phyloP scores from a whole-genome alignment of 2,888 invertebrate genomes.

The Nowickia ferox region DNA sequence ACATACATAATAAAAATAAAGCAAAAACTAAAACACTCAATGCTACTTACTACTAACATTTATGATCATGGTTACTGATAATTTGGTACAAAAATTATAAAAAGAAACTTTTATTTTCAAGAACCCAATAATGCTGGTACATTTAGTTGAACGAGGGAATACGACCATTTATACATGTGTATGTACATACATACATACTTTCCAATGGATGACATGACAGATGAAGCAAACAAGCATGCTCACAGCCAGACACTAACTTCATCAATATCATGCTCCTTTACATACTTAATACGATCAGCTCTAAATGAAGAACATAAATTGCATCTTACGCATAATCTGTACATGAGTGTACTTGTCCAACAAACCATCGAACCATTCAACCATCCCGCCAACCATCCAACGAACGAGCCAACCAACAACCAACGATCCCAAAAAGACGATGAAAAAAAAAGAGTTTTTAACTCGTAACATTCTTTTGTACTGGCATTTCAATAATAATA shows the following conservation, averaged over 20 bases:
- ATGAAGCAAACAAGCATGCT: constrained; percentile 78
- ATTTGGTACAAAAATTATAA: constrained; percentile 47
- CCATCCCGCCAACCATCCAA: constrained; percentile 34
- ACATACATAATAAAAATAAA: constrained; percentile 11
- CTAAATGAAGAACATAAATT: constrained; percentile 54
- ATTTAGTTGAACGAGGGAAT: constrained; percentile 35
- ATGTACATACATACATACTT: constrained; percentile 43
- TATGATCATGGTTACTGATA: constrained; percentile 81
- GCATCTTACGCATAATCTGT: constrained; percentile 69
- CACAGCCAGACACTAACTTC: constrained; percentile 77
- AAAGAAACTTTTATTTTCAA: constrained; percentile 26
- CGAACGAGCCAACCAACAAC: constrained; percentile 43
- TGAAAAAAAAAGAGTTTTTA: constrained; percentile 28
- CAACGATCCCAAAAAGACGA: constrained; percentile 37
- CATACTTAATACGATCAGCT: constrained; percentile 51
- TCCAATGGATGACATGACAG: constrained; percentile 80
- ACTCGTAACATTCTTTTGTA: constrained; percentile 65
- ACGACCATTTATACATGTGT: constrained; percentile 8
- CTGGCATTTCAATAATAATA: constrained; percentile 81
- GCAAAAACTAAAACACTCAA: constrained; percentile 74
- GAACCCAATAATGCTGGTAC: constrained; percentile 24
- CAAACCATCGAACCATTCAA: constrained; percentile 51
- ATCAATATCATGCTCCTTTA: constrained; percentile 69
- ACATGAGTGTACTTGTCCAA: constrained; percentile 68
- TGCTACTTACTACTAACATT: constrained; percentile 78